Percentiles rank a stretch among this genome's conserved stretches.
phyloP scores from a whole-genome alignment of 2,797 vertebrate species.

The Huso huso region DNA sequence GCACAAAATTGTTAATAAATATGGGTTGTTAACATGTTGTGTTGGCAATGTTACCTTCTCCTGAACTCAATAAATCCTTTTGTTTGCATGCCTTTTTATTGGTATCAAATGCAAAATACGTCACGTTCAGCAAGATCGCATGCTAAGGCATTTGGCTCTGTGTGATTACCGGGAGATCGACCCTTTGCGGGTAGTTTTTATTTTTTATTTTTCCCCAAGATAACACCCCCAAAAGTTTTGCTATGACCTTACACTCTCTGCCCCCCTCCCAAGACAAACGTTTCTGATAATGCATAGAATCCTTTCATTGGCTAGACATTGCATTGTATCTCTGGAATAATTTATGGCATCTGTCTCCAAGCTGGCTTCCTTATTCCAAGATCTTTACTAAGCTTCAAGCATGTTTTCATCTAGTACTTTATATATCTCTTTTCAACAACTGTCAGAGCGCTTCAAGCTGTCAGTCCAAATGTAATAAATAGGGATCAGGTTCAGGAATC shows the following conservation, averaged over 20 bases:
- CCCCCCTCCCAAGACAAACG: neutral
- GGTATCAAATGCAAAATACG: neutral
- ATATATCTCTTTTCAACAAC: no score
- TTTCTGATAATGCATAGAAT: neutral
- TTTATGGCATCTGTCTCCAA: neutral
- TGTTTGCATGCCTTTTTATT: conserved; percentile 2
- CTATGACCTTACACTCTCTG: neutral
- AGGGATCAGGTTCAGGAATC: no score
- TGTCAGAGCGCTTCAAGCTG: no score
- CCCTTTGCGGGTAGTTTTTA: no score
- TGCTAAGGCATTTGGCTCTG: neutral
- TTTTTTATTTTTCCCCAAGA: neutral
- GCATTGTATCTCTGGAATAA: conserved; percentile 1
- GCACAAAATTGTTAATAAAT: neutral
- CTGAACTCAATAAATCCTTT: conserved; percentile 2
- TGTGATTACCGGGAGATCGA: no score
- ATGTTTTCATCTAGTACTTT: no score
- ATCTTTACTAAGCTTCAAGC: neutral
- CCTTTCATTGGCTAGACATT: neutral
- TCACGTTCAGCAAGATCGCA: neutral
- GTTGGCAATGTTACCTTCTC: neutral
- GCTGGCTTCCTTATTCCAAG: neutral
- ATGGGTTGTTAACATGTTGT: neutral
- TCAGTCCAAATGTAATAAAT: no score
- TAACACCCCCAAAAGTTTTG: neutral